Evolutionary conservation across 2,888 invertebrate genomes (phyloP).

Genomic region (Lasioglossum figueresi): DNA sequence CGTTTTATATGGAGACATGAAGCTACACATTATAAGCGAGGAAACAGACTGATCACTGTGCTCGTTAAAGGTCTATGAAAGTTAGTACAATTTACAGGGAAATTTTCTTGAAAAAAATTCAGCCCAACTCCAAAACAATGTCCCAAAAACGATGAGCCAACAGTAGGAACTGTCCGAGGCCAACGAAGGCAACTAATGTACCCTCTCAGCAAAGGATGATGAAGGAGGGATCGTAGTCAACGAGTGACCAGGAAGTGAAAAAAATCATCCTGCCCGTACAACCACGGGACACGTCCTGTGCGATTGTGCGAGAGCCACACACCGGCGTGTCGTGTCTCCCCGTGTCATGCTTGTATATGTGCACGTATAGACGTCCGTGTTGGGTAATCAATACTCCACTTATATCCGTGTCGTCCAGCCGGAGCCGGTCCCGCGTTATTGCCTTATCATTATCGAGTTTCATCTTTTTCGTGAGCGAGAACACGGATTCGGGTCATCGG

Average conservation of each 20-base stretch:
- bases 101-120: neutral
- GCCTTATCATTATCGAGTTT: conserved; percentile 74
- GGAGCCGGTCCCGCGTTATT: conserved; percentile 61
- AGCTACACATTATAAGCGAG: neutral
- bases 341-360: conserved; percentile 20
- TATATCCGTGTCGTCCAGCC: conserved; percentile 64
- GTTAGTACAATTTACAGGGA: neutral
- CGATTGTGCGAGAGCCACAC: conserved; percentile 14
- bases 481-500: conserved; percentile 52
- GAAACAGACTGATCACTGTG: neutral
- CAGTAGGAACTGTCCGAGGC: neutral
- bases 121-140: neutral
- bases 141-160: neutral
- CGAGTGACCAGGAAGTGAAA: conserved; percentile 39
- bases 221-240: neutral
- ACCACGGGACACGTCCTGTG: conserved; percentile 2
- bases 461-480: conserved; percentile 61
- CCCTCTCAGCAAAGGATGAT: neutral
- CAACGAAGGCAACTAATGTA: neutral
- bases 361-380: conserved; percentile 40
- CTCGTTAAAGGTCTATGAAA: neutral
- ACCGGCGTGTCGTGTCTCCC: conserved; percentile 16
- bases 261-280: conserved; percentile 30
- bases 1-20: neutral
- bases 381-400: conserved; percentile 75